A percentile compares a stretch with the other conserved stretches of the same genome.
Evolutionary conservation across 1,140 invertebrate species (phyloP).

Genomic region (Diorhabda sublineata): DNA sequence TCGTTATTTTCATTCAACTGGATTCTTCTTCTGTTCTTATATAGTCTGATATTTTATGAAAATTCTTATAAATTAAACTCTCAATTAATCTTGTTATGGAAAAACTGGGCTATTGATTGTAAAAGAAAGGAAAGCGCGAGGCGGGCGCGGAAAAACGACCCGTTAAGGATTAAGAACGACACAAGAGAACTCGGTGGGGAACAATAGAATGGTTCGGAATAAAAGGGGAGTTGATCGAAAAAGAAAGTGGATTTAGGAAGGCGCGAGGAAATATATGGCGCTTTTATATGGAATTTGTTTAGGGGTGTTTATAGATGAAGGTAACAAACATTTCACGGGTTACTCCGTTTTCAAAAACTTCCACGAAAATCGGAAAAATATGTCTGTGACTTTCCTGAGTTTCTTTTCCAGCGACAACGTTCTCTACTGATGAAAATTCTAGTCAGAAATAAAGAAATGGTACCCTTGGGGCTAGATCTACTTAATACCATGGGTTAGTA

Average conservation of each 20-base stretch:
- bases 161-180: constrained; percentile 16
- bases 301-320: not conserved
- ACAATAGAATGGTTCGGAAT: constrained; percentile 22
- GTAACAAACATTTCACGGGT: too few species aligned
- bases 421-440: too few species aligned
- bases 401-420: too few species aligned
- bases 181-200: constrained; percentile 18
- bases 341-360: too few species aligned
- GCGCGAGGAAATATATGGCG: constrained; percentile 26
- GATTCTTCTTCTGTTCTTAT: too few species aligned
- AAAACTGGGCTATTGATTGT: not conserved
- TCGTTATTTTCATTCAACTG: too few species aligned
- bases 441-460: too few species aligned
- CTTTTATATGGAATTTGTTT: constrained; percentile 24
- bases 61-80: not conserved
- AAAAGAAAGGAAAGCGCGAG: not conserved
- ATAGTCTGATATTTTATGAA: not conserved
- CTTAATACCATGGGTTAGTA: too few species aligned
- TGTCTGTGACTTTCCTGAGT: too few species aligned
- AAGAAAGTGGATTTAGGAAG: constrained; percentile 27
- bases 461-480: too few species aligned
- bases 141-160: not conserved
- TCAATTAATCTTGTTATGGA: not conserved
- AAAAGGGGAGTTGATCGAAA: constrained; percentile 27
- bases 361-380: too few species aligned